A percentile compares a stretch with the other conserved stretches of the same genome.
Conservation (phyloP, 2,113 vertebrate species). For the Balaeniceps rex region DNA sequence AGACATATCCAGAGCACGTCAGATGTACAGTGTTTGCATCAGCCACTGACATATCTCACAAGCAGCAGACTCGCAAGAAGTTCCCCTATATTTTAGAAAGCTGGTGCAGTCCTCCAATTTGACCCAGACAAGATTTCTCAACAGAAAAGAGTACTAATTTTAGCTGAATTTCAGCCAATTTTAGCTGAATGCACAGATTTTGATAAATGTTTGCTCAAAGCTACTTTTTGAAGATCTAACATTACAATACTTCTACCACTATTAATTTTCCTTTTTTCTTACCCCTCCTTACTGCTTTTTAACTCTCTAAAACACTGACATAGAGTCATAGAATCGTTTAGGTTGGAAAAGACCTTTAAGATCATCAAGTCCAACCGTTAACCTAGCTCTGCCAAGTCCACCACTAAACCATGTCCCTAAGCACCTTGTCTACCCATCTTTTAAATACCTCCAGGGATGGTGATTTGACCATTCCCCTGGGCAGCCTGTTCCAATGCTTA, state of each 20-base stretch:
- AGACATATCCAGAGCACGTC: not conserved
- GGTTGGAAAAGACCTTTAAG: not conserved
- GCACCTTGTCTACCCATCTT: not conserved
- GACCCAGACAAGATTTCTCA: not conserved
- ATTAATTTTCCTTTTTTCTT: not conserved
- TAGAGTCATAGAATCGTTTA: not conserved
- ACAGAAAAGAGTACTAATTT: not conserved
- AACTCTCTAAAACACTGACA: not conserved
- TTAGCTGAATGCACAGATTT: not conserved
- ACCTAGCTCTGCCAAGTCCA: not conserved
- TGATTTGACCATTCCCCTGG: too few species aligned
- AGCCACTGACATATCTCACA: not conserved
- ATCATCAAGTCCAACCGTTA: not conserved
- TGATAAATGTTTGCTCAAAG: not conserved
- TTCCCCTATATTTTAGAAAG: not conserved
- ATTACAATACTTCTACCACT: not conserved
- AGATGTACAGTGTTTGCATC: not conserved
- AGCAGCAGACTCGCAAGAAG: not conserved
- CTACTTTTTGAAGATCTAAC: not conserved
- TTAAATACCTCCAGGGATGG: not conserved
- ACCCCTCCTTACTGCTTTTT: not conserved
- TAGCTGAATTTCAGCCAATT: not conserved
- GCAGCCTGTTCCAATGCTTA: not conserved
- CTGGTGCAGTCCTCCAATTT: not conserved
- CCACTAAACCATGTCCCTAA: too few species aligned